Base-by-base conservation (phyloP, 1,140 invertebrate species). In the Diorhabda elongata region DNA sequence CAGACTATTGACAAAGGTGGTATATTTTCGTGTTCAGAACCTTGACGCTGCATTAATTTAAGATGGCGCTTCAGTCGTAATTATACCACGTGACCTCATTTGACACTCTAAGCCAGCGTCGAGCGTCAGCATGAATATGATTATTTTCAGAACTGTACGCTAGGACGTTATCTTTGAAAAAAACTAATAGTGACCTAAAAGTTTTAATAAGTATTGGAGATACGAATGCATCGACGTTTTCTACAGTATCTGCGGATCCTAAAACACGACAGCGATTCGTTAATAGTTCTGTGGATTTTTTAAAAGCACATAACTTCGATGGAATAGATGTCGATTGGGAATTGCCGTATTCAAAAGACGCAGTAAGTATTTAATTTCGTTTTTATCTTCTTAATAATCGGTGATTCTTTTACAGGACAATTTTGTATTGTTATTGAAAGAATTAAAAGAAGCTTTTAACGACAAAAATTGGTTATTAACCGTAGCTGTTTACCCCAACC, bases 151-250 rank as follows among this genome's bases (percentile, higher is more conserved):
- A 65, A 5, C 58, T 63, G 41, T 68, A 66, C n/a, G 9, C 65
- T 44, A 73, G 81, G 44, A 85, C 89, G 69, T 83, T 79, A 42
- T 72, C 75, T 0, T 75, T 91, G 41, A 90, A 88, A 73, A 68
- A 84, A n/a, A 69, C 71, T 2, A 92, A 89, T 77, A 86, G 89
- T 0, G 79, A 82, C 0, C 67, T 89, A 0, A 93, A 92, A 77
- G 82, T 86, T 0, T 60, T 92, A n/a, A 75, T 92, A 0, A 88
- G 89, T 2, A 87, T 93, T 64, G 91, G 91, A 5, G 91, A 90
- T 41, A 73, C 65, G 9, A 44, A 42, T 61, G 70, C 57, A 41
- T n/a, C 47, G 5, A 69, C 67, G n/a, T 74, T 73, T 61, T 67
- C 73, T 0, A 64, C 47, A 59, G 73, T 74, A 6, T 67, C 67